Evolutionary conservation across 92 coral and sea anemone species (phyloP), one percentile per base, ranked within the genome.

Genomic region (Phymanthus crucifer): DNA sequence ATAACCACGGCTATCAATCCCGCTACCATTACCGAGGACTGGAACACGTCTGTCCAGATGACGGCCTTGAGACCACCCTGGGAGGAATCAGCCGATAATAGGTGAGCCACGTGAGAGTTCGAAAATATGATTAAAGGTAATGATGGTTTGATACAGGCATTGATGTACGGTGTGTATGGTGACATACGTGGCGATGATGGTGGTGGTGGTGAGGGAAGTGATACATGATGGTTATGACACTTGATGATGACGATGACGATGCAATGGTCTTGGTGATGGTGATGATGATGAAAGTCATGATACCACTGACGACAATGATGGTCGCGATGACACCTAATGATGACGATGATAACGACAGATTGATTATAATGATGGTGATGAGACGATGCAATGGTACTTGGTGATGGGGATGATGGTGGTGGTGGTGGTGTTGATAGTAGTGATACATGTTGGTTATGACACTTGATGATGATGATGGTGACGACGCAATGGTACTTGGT

Each of bases 21-120:
- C 23, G 87, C 89, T 21, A 93, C 79, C 91, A 93, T 93, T 1
- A 93, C 90, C 90, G 94, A 6, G n/a, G n/a, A n/a, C n/a, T n/a
- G n/a, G n/a, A n/a, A n/a, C n/a, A n/a, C n/a, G n/a, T n/a, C n/a
- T n/a, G 98, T 90, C 98, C 98, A 93, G 43, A 93, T 76, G 3
- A 93, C 98, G 16, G 98, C 98, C 78, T 90, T 93, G 6, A 93
- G 89, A 38, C 98, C 98, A 52, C 98, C 98, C 21, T 54, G 26
- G 58, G 16, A 14, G 58, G 16, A 21, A 19, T 54, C 12, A 19
- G 27, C 19, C 64, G 12, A 18, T 19, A 23, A 8, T n/a, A n/a
- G n/a, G n/a, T n/a, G n/a, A n/a, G n/a, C n/a, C n/a, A n/a, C n/a
- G n/a, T n/a, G n/a, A n/a, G n/a, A n/a, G n/a, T n/a, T n/a, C n/a